Evolutionary conservation across 2,888 invertebrate genomes (phyloP).

Genomic region (Podabrus alpinus): DNA sequence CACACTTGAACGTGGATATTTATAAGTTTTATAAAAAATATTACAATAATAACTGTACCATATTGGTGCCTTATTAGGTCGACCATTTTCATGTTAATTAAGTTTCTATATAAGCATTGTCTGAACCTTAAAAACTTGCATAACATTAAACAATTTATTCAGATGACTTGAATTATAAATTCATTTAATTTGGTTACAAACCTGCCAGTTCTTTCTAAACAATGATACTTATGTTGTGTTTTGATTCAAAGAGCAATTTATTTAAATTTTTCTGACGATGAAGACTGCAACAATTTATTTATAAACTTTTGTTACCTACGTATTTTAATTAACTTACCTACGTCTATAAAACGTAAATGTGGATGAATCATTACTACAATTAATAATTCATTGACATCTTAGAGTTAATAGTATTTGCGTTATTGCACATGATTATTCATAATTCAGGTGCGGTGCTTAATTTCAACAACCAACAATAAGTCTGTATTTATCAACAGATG

Average conservation of each 20-base stretch:
- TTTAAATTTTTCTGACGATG: constrained; percentile 19
- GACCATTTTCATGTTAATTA: constrained; percentile 6
- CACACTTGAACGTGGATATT: not conserved
- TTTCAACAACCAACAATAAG: not conserved
- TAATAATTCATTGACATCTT: constrained; percentile 31
- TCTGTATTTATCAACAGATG: not conserved
- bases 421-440: not conserved
- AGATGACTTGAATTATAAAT: constrained; percentile 31
- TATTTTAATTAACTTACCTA: constrained; percentile 33
- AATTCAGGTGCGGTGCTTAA: not conserved
- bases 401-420: constrained; percentile 18
- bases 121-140: constrained; percentile 4
- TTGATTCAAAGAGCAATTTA: constrained; percentile 26
- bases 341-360: constrained; percentile 24
- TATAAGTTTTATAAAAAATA: not conserved
- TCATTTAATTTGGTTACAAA: constrained; percentile 12
- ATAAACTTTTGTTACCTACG: constrained; percentile 35
- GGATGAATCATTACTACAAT: constrained; percentile 28
- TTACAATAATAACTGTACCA: not conserved
- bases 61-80: not conserved
- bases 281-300: constrained; percentile 29
- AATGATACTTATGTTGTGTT: constrained; percentile 22
- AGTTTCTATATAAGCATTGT: constrained; percentile 11
- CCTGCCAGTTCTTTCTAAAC: not conserved
- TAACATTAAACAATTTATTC: constrained; percentile 24